Conservation (phyloP, 2,888 invertebrate species). For the Anarsia innoxiella region DNA sequence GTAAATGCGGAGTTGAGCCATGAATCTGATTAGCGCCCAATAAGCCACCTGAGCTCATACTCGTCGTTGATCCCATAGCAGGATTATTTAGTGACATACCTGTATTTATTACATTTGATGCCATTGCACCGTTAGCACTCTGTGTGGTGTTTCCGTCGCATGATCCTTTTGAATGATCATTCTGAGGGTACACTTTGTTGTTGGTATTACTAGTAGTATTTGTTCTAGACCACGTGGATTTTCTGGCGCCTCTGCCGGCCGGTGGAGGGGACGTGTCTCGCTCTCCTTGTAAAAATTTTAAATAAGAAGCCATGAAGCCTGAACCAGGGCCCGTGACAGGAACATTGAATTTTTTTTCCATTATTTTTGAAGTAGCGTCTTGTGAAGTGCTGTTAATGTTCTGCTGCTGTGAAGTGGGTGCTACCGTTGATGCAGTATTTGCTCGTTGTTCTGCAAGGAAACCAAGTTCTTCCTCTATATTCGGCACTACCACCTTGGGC, state of each 20-base stretch:
- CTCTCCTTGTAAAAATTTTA: constrained; percentile 89
- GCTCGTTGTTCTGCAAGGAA: constrained; percentile 81
- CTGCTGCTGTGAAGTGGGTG: constrained; percentile 70
- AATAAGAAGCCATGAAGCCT: constrained; percentile 91
- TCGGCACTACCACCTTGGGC: constrained; percentile 90
- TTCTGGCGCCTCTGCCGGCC: constrained; percentile 78
- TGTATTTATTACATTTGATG: constrained; percentile 46
- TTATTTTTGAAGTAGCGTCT: constrained; percentile 66
- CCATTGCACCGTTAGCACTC: constrained; percentile 63
- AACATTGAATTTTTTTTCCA: constrained; percentile 77
- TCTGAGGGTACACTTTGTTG: constrained; percentile 51
- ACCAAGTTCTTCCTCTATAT: constrained; percentile 91
- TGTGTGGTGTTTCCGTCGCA: constrained; percentile 54
- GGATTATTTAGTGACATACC: constrained; percentile 56
- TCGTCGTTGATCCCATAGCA: constrained; percentile 49
- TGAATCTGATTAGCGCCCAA: constrained; percentile 63
- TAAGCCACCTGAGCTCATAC: constrained; percentile 58
- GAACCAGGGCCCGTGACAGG: constrained; percentile 78
- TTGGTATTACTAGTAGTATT: constrained; percentile 55
- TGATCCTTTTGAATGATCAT: constrained; percentile 52
- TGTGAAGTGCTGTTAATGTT: constrained; percentile 65
- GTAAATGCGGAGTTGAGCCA: constrained; percentile 47
- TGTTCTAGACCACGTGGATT: constrained; percentile 78
- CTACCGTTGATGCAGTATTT: constrained; percentile 68
- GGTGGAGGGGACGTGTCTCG: constrained; percentile 88